Evolutionary conservation across 1,140 invertebrate species (phyloP), one percentile per base, ranked within the genome.

Genomic region (Harpegnathos saltator): DNA sequence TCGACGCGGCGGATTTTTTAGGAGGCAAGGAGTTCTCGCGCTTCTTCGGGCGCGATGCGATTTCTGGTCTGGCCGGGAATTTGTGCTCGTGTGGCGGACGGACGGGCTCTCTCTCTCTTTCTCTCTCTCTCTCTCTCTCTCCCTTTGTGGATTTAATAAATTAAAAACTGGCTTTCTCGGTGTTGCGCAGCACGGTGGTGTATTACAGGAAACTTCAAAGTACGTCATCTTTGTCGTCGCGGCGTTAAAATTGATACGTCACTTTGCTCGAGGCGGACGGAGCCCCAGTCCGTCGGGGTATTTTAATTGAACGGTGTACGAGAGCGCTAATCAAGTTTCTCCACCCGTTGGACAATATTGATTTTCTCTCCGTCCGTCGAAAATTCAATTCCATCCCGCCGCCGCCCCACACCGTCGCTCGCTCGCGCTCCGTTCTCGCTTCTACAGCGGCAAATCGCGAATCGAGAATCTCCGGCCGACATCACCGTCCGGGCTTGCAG

Each of bases 291-390:
- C 72, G 65, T 22, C 66, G 50, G 86, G 80, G 68, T 74, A 88
- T 88, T 88, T 88, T 88, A 88, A 88, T 88, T 88, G 86, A 88
- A 88, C 83, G 86, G 77, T 88, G 77, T 88, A 88, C 86, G 77
- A 73, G 72, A 73, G 66, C 77, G 83, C 86, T 88, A 88, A 88
- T 88, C 86, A 88, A 88, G 87, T 88, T 88, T 88, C 83, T 72
- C 86, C 61, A 29, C 50, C 87, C 83, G 86, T 77, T 88, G 87
- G 83, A 88, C 81, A 88, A 88, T 88, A 88, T 88, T 88, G 87
- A 88, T 88, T 88, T 88, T 88, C 86, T 65, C 85, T 84, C 69
- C 58, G 86, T 82, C 69, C 75, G 83, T 85, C 65, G 86, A 85
- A 88, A 88, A 88, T 88, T 88, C 86, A 85, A 85, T 87, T 88